Conservation (phyloP, 92 coral and sea anemone genomes). For the Bergia puertoricense region DNA sequence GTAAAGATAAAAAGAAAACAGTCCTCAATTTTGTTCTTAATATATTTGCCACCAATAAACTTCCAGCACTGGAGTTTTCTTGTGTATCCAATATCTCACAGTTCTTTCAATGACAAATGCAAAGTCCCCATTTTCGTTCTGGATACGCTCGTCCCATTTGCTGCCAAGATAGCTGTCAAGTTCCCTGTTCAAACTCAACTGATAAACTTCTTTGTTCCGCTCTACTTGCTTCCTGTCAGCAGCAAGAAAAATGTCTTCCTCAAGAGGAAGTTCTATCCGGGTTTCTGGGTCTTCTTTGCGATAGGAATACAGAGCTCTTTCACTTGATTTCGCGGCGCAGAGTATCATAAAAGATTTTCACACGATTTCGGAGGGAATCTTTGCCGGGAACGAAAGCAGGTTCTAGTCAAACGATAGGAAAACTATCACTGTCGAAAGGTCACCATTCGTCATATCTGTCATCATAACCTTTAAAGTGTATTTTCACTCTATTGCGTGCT, state of each 20-base stretch:
- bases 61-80: constrained; percentile 45
- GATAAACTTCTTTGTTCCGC: constrained; percentile 42
- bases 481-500: constrained; percentile 42
- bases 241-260: constrained; percentile 43
- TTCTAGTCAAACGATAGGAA: constrained; percentile 19
- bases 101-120: constrained; percentile 46
- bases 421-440: constrained; percentile 16
- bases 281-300: constrained; percentile 54
- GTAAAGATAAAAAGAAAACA: constrained; percentile 34
- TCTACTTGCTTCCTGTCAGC: background rate
- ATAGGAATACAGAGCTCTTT: constrained; percentile 32
- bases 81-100: constrained; percentile 50
- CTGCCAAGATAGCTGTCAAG: constrained; percentile 51
- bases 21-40: constrained; percentile 51
- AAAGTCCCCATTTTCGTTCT: constrained; percentile 55
- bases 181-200: constrained; percentile 10
- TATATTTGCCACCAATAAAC: constrained; percentile 55
- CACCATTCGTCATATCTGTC: constrained; percentile 51
- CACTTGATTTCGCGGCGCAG: constrained; percentile 43
- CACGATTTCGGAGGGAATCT: constrained; percentile 38
- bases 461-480: constrained; percentile 57
- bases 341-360: constrained; percentile 36
- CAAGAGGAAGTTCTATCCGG: constrained; percentile 38
- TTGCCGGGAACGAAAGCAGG: background rate
- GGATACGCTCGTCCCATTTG: constrained; percentile 57